Percentiles rank a stretch among this genome's conserved stretches.
phyloP scores from a whole-genome alignment of 2,797 vertebrate species.

The Rhynchonycteris naso region DNA sequence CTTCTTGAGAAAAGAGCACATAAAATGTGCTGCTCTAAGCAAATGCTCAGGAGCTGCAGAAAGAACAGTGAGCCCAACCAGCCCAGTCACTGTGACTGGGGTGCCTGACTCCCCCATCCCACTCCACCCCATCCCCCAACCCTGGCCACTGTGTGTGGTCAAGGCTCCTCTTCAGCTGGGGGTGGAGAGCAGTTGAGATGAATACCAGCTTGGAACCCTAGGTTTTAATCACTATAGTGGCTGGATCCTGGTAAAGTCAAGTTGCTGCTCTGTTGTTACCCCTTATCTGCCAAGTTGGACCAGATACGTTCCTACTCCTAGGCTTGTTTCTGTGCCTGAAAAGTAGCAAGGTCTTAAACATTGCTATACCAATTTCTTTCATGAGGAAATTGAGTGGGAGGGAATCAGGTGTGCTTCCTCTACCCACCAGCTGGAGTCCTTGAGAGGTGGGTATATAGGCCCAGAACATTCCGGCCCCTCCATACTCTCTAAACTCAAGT shows the following conservation, averaged over 20 bases:
- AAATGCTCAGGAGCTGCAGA: constrained; percentile 7
- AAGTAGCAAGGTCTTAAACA: not conserved
- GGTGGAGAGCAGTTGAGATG: not conserved
- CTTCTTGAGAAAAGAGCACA: constrained; percentile 60
- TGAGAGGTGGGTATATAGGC: not conserved
- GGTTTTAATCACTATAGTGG: not conserved
- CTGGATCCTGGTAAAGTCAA: not conserved
- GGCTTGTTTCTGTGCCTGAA: not conserved
- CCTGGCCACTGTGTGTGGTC: not conserved
- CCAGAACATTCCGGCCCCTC: not conserved
- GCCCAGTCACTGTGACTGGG: not conserved
- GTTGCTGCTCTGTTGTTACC: not conserved
- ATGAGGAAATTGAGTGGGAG: not conserved
- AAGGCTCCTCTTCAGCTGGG: not conserved
- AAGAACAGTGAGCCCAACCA: not conserved
- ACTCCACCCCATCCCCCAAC: no score
- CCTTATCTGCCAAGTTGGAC: not conserved
- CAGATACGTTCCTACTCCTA: not conserved
- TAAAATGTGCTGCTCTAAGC: constrained; percentile 69
- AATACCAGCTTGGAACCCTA: not conserved
- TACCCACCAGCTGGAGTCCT: not conserved
- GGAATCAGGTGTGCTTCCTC: not conserved
- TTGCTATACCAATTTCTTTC: not conserved
- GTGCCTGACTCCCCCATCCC: not conserved
- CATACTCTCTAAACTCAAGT: not conserved